Evolutionary conservation across 1,140 invertebrate genomes (phyloP), one percentile per base, ranked within the genome.

Genomic region (Vollenhovia emeryi): DNA sequence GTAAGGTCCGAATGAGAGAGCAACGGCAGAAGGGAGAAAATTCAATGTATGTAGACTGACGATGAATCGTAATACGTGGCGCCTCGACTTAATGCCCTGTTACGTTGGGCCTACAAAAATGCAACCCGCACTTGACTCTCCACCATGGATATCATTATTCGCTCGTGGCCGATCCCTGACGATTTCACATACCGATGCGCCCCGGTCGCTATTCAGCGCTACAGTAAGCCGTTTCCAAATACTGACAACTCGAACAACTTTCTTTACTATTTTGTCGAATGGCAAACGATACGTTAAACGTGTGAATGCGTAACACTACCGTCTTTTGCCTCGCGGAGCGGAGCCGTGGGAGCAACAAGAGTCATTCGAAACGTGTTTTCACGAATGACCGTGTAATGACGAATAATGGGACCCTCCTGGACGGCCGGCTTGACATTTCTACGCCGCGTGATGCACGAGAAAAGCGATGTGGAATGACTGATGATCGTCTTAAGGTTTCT

Each of bases 371-470:
- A 84, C 82, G 80, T 89, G 91, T 94, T 94, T 94, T 92, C 92
- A 94, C 90, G 93, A 93, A 93, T 92, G 92, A 94, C 91, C 93
- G 89, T 94, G 93, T 95, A 94, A 94, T 94, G 92, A 94, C 91
- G 93, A 94, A 94, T 94, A 95, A 94, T 94, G 88, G 93, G 79
- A 85, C 75, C 92, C 91, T 92, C 91, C 92, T 83, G 91, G 86
- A 87, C 86, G 86, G 88, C 88, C 87, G 86, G 88, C 84, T 80
- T 87, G 82, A 59, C 75, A 87, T 85, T 92, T 90, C 88, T 90
- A 60, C 87, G 85, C 73, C 87, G 76, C 82, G 60, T 89, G 86
- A 84, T 89, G 85, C 76, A 83, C 69, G 86, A 91, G 90, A 91
- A 93, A 93, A 93, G 91, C 90, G 87, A 87, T 90, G 78, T 66